These are phyloP conservation scores for Nannoperca obscura DNA, from an alignment of 2,797 vertebrate species.

Conservation along the genomic window DNA sequence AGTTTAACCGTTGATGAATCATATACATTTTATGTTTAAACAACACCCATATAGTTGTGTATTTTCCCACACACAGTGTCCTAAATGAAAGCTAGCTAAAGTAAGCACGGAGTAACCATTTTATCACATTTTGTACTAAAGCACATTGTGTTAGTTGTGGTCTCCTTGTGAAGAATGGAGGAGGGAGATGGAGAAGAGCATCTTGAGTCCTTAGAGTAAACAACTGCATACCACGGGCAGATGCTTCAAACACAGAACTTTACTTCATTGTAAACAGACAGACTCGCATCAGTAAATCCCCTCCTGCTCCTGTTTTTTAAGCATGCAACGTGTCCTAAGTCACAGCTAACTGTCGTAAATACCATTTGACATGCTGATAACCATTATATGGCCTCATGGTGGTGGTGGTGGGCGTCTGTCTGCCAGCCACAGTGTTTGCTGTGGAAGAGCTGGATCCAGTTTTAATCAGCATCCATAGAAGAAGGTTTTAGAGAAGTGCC, in stretches of 20 bases:
- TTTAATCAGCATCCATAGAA: background rate
- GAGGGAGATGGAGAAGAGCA: constrained; percentile 25
- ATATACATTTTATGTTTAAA: background rate
- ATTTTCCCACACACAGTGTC: constrained; percentile 19
- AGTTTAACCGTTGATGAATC: constrained; percentile 5
- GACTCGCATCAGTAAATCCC: constrained; percentile 39
- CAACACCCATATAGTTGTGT: background rate
- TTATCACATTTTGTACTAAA: constrained; percentile 1
- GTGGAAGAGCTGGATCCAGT: background rate
- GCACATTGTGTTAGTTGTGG: background rate
- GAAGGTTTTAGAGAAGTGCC: background rate
- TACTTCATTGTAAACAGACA: constrained; percentile 54
- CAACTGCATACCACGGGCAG: constrained; percentile 61
- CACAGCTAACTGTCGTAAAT: constrained; percentile 70
- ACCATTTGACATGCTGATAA: constrained; percentile 73
- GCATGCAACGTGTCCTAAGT: constrained; percentile 45
- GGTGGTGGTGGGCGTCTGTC: constrained; percentile 52
- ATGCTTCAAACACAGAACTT: constrained; percentile 59
- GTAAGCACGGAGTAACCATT: constrained; percentile 22
- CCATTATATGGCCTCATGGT: constrained; percentile 40
- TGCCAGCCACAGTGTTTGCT: constrained; percentile 20
- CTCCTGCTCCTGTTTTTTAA: constrained; percentile 34
- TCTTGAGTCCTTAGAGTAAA: constrained; percentile 56
- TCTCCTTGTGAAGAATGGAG: constrained; percentile 16
- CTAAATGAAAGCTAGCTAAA: constrained; percentile 13